A percentile compares a stretch with the other conserved stretches of the same genome.
Evolutionary conservation across 2,888 invertebrate species (phyloP).

Genomic region (Heteropelma amictum): DNA sequence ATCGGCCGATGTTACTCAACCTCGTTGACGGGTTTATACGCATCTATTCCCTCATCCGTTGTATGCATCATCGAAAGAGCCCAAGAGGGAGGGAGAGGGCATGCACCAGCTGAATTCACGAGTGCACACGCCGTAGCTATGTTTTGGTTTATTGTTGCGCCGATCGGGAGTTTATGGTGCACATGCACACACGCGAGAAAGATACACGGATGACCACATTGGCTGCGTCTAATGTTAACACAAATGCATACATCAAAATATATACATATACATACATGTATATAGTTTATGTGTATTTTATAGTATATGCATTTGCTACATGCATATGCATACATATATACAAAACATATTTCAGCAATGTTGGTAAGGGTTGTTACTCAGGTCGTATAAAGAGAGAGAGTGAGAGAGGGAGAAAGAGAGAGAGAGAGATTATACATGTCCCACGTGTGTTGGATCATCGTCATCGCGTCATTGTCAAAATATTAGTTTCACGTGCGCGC

Average conservation of each 20-base stretch:
- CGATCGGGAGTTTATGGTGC: not conserved
- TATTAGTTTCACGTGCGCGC: slow-evolving; percentile 49
- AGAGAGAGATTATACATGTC: slow-evolving; percentile 1
- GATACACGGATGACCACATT: slow-evolving; percentile 7
- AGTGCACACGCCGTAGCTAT: slow-evolving; percentile 24
- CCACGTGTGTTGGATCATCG: slow-evolving; percentile 39
- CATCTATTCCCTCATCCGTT: not conserved
- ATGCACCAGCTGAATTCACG: slow-evolving; percentile 30
- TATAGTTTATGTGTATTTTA: no score
- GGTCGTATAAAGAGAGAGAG: not conserved
- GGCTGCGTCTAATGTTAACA: slow-evolving; percentile 16
- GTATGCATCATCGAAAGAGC: no score
- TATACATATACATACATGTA: no score
- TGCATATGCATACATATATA: no score
- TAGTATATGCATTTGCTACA: no score
- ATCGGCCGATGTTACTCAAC: no score
- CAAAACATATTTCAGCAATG: slow-evolving; percentile 23
- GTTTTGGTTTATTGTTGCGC: slow-evolving; percentile 1
- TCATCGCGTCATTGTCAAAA: slow-evolving; percentile 58
- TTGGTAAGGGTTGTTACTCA: slow-evolving; percentile 28
- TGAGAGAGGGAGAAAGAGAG: not conserved
- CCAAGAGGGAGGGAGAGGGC: no score
- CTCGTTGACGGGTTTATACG: no score
- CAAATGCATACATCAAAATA: not conserved
- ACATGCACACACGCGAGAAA: not conserved